Base-by-base conservation (phyloP, 2,888 invertebrate genomes). In the Torymus texanus region DNA sequence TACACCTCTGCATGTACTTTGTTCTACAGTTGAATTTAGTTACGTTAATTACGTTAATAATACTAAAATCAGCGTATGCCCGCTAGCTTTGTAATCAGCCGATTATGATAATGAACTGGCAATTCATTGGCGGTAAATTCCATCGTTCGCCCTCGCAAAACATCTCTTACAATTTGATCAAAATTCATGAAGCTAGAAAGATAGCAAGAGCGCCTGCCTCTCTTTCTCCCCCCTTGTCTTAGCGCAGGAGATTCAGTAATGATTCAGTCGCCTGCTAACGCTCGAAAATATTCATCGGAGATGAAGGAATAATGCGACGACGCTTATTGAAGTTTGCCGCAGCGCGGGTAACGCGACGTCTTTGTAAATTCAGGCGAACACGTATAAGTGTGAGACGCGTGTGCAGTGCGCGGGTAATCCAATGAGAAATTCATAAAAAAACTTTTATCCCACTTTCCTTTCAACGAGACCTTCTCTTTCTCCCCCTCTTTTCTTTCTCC, bases 341-440 rank as follows among this genome's bases (percentile, higher is more conserved):
- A 0, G 62, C 24, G 16, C n/a, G 12, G 51, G 51, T 14, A 11
- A 59, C 2, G 21, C 18, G 29, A n/a, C 18, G 2, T 2, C 55
- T 12, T 68, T 29, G 63, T 51, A 21, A 29, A 41, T 61, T 24
- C 51, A 16, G 56, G 77, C 12, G 58, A 56, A 53, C 13, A 58
- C 16, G 21, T 59, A 59, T 66, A 53, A 53, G 50, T 50, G 29
- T 29, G 29, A 29, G 59, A 56, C 29, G n/a, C n/a, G 29, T 41
- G 59, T 29, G 51, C 29, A 29, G 29, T 50, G 41, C n/a, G n/a
- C n/a, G 1, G 29, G 63, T 79, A 79, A 75, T 75, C 70, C 65
- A 75, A 79, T 75, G 16, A 79, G 58, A 75, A 75, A 70, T 75
- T 79, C 70, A 79, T 79, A 74, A 74, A 73, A 74, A 56, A 78